Base-by-base conservation (phyloP, 1,140 invertebrate genomes). In the Archegozetes longisetosus region DNA sequence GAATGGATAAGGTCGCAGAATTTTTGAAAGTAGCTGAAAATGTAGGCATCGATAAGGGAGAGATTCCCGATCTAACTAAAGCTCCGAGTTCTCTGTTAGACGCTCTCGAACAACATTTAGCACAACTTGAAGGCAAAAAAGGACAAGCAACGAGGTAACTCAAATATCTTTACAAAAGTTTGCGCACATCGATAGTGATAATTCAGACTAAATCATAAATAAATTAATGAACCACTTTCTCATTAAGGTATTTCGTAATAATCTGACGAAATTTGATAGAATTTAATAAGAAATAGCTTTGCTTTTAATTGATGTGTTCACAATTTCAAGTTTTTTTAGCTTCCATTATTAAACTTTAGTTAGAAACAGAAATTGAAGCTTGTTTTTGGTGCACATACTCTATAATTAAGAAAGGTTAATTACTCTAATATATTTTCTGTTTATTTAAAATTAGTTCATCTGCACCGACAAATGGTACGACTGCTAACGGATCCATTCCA, bases 1-100 rank as follows among this genome's bases (percentile, higher is more conserved):
- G 94, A 68, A 97, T 98, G 90, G 94, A 99, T 75, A 83, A 90
- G 74, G 94, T 98, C 47, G 89, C 88, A 54, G 93, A 98, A 79
- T 98, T 98, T 74, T 77, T 99, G 4, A 95, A 96, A 81, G 90
- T 92, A 51, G 91, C 89, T 47, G 88, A 95, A 83, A 93, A 90
- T 73, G 91, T 97, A 64, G 95, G 95, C 29, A 97, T 99, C 71
- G 94, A 98, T 74, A 95, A 94, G 75, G 92, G 93, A 46, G 94
- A 98, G 68, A 98, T 98, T 74, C 95, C 95, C 52, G 95, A 98
- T 75, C 79, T 98, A 62, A 96, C 92, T 1, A 95, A 95, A 80
- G 93, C 94, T n/a, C 95, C 95, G 0, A 94, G 92, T 71, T 97
- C 92, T 75, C 77, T 99, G 52, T 73, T 99, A 53, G 95, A 98